Evolutionary conservation across 2,888 invertebrate genomes (phyloP).

Genomic region (Amphiduros pacificus): DNA sequence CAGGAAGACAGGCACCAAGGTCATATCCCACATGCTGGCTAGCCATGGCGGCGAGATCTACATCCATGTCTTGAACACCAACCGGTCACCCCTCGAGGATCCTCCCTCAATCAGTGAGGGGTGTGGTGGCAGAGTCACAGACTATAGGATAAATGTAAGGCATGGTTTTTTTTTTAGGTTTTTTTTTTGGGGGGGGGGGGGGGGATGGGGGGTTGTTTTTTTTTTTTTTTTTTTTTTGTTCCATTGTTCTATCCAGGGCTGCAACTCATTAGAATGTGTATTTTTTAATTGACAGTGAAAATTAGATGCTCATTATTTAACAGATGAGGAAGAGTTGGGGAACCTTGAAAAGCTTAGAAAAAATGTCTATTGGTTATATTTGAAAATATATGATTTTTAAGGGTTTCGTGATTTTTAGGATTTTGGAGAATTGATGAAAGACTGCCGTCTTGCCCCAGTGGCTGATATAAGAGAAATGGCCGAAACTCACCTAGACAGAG

Average conservation of each 20-base stretch:
- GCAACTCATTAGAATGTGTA: no score
- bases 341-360: no score
- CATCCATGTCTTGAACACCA: conserved; percentile 83
- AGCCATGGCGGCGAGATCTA: conserved; percentile 96
- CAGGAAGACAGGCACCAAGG: conserved; percentile 66
- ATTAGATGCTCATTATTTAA: no score
- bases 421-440: conserved; percentile 85
- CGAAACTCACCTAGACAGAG: conserved; percentile 41
- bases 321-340: no score
- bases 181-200: no score
- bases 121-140: conserved; percentile 88
- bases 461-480: conserved; percentile 53
- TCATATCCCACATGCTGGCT: conserved; percentile 88
- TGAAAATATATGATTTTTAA: not conserved
- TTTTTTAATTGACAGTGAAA: no score
- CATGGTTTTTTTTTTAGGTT: no score
- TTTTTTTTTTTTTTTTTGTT: no score
- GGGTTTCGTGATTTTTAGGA: conserved; percentile 62
- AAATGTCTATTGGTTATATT: not conserved
- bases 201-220: no score
- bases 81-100: conserved; percentile 85
- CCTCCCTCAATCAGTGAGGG: conserved; percentile 95
- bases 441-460: conserved; percentile 77
- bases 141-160: conserved; percentile 72
- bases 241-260: no score